phyloP scores from a whole-genome alignment of 2,888 invertebrate species.

The Oxyteleia sp. region DNA sequence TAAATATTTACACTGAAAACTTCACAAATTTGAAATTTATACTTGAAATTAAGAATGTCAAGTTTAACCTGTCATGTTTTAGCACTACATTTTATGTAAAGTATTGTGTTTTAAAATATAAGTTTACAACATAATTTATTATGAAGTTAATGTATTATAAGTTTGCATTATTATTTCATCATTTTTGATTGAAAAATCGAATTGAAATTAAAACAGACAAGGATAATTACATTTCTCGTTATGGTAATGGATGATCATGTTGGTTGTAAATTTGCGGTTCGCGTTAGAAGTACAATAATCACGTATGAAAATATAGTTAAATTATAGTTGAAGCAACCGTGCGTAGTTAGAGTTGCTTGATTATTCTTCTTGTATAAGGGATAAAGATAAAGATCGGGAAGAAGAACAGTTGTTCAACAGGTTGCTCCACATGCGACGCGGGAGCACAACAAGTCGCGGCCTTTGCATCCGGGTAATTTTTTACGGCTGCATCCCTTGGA shows the following conservation, averaged over 20 bases:
- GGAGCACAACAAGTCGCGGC: constrained; percentile 1
- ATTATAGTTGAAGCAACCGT: background rate
- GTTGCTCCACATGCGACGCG: constrained; percentile 39
- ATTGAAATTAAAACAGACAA: too few relatives aligned
- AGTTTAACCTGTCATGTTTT: too few relatives aligned
- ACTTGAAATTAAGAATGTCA: too few relatives aligned
- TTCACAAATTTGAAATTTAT: too few relatives aligned
- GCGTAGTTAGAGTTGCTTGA: background rate
- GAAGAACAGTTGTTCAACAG: constrained; percentile 61
- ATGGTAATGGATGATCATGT: background rate
- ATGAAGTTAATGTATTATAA: too few relatives aligned
- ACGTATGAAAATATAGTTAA: background rate
- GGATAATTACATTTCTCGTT: too few relatives aligned
- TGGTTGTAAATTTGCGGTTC: background rate
- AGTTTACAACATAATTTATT: too few relatives aligned
- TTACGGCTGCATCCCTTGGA: constrained; percentile 5
- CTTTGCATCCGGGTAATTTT: constrained; percentile 16
- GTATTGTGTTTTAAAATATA: too few relatives aligned
- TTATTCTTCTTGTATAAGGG: background rate
- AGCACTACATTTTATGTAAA: too few relatives aligned
- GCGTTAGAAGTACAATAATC: background rate
- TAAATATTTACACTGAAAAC: too few relatives aligned
- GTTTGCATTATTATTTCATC: too few relatives aligned
- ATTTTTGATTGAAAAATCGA: too few relatives aligned
- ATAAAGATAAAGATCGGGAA: constrained; percentile 7